Evolutionary conservation across 2,888 invertebrate species (phyloP).

Genomic region (Candidula unifasciata): DNA sequence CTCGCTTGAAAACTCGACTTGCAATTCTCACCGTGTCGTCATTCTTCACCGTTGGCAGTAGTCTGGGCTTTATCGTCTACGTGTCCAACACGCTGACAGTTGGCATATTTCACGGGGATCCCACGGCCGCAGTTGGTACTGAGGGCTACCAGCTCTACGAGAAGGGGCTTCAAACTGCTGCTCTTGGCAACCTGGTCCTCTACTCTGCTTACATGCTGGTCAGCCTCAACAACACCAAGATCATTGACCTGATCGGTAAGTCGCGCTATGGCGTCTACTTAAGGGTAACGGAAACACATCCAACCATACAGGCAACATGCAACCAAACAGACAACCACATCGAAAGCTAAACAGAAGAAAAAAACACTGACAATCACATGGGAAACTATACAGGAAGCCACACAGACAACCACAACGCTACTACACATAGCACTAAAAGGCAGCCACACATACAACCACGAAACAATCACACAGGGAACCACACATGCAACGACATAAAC

Average conservation of each 20-base stretch:
- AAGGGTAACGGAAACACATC: no score
- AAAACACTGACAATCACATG: no score
- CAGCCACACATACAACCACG: no score
- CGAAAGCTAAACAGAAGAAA: no score
- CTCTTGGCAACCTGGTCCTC: slow-evolving; percentile 31
- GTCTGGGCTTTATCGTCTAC: slow-evolving; percentile 18
- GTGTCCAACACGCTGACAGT: slow-evolving; percentile 35
- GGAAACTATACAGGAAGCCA: no score
- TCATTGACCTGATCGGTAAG: slow-evolving; percentile 41
- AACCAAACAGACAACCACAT: no score
- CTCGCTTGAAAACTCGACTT: neutral
- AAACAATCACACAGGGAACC: no score
- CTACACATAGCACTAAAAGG: no score
- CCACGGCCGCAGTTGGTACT: slow-evolving; percentile 29
- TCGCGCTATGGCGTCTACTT: neutral
- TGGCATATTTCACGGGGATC: slow-evolving; percentile 39
- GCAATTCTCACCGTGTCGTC: slow-evolving; percentile 14
- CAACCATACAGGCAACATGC: no score
- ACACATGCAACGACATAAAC: no score
- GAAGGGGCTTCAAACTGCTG: slow-evolving; percentile 22
- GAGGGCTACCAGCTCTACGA: slow-evolving; percentile 2
- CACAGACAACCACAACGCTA: no score
- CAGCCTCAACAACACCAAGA: slow-evolving; percentile 35
- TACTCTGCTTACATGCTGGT: slow-evolving; percentile 6
- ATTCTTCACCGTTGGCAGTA: slow-evolving; percentile 32